Evolutionary conservation across 2,797 vertebrate genomes (phyloP), one percentile per base, ranked within the genome.

Genomic region (Leptodactylus fallax): DNA sequence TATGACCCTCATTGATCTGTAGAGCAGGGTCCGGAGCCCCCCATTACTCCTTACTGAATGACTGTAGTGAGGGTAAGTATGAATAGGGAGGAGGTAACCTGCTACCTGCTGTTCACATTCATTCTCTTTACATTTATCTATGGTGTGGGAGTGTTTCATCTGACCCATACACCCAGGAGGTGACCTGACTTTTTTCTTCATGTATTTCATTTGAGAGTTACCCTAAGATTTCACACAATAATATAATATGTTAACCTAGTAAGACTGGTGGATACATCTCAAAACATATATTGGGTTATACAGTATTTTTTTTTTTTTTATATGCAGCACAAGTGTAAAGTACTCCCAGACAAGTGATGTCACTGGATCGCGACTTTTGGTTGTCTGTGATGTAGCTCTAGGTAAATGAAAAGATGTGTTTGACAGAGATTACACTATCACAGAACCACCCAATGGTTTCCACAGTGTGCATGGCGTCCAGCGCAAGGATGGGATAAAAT

Each of bases 301-400:
- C 9, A n/a, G 61, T 63, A 69, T 49, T 4, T 49, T 13, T 80
- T 4, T 49, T 13, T 80, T 13, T 91, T 86, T 84, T 2, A 23
- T 6, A 79, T 3, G 2, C 86, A 97, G 97, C 56, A 93, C 95
- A 56, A 94, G 94, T 79, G 12, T 96, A 83, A 97, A 96, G 85
- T 98, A 97, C 91, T 95, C 96, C 60, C 92, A 88, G 53, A 92
- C 95, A 56, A 93, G 94, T 63, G 77, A 45, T 87, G 94, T 90
- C 0, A 95, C 96, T 6, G 96, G 96, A 84, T 93, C 93, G 3
- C 93, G 95, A 36, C 89, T 97, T 79, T 65, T 98, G 91, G 87
- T 96, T 81, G 88, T 97, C 85, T 97, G 97, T 90, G 95, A 97
- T 0, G 96, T 97, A 81, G 96, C 96, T 0, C 91, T 97, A 60